Evolutionary conservation across 2,888 invertebrate species (phyloP), one percentile per base, ranked within the genome.

Genomic region (Crocallis elinguaria): DNA sequence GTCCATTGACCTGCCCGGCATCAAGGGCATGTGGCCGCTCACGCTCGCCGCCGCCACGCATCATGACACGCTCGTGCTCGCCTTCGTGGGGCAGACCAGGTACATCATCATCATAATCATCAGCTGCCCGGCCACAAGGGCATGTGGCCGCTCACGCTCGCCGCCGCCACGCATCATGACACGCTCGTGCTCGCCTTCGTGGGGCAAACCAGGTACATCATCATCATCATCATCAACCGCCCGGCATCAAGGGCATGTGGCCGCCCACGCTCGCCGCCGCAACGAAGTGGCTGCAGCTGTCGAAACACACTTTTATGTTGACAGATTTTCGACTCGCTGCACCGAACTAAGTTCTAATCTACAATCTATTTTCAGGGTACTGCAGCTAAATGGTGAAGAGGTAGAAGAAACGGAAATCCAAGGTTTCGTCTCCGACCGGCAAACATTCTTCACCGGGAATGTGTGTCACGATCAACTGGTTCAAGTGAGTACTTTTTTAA

Each of bases 11-110:
- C 92, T 99, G 67, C 96, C 97, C 3, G 98, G 98, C 44, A 98
- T 99, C 62, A 99, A 99, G 90, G 99, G 98, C 59, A 98, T 99
- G 94, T 99, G 99, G 99, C 97, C 98, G 0, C 90, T 99, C n/a
- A 86, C 86, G 0, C 73, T 91, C 2, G 69, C 74, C 87, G 82
- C 19, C 93, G 93, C 68, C 92, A 82, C 19, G 92, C 91, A 99
- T 80, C 98, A 99, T 80, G 98, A 99, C 77, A 98, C 98, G 1
- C 90, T 99, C 9, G 97, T 99, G 0, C 88, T 99, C 37, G 95
- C 99, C 1, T 99, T 99, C 85, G 98, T 99, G n/a, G 98, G 98
- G 3, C 98, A 99, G 77, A 99, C 99, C 0, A 94, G 94, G 94
- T 94, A 67, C n/a, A n/a, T n/a, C n/a, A n/a, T n/a, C n/a, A n/a